Evolutionary conservation across 2,888 invertebrate genomes (phyloP), one percentile per base, ranked within the genome.

Genomic region (Thereva unica): DNA sequence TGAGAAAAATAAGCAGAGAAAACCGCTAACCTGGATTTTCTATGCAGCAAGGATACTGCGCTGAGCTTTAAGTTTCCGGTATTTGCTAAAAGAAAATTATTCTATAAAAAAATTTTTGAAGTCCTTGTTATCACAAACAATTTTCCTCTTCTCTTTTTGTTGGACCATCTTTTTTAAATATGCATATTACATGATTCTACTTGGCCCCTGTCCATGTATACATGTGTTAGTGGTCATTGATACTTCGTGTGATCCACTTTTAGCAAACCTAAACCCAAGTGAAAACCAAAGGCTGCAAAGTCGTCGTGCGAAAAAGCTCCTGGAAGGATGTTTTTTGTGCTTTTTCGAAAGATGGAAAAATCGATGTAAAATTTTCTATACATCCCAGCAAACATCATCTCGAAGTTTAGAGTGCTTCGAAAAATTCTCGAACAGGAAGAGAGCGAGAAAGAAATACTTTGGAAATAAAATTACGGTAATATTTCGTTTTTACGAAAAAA

Each of bases 271-370:
- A 23, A 23, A 23, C 23, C 41, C 47, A 37, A 35, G 1, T 41
- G 41, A 50, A 34, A 50, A 10, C 50, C 6, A 41, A 38, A 35
- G 61, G 49, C 40, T 44, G 38, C 12, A 61, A 50, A 44, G 9
- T 34, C n/a, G 23, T 50, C 40, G 41, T 41, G 44, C 40, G 34
- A 40, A 61, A 57, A 61, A 61, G 61, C 61, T 61, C 7, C 50
- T 49, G 61, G 50, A 61, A 37, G 23, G 34, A 12, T n/a, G 8
- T 34, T 49, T 40, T 61, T 23, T 23, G 61, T 49, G 61, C 61
- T 61, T 61, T 61, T 61, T 61, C 61, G 61, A 61, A n/a, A 50
- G 50, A 61, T 61, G 61, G 61, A 61, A 61, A 61, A 61, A 61
- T 61, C 61, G 41, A 61, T 61, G 40, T 37, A 7, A 61, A 38